Percentiles rank a stretch among this genome's conserved stretches.
These are phyloP conservation scores for Aricia artaxerxes DNA, from an alignment of 2,888 invertebrate species.

Conservation along the genomic window DNA sequence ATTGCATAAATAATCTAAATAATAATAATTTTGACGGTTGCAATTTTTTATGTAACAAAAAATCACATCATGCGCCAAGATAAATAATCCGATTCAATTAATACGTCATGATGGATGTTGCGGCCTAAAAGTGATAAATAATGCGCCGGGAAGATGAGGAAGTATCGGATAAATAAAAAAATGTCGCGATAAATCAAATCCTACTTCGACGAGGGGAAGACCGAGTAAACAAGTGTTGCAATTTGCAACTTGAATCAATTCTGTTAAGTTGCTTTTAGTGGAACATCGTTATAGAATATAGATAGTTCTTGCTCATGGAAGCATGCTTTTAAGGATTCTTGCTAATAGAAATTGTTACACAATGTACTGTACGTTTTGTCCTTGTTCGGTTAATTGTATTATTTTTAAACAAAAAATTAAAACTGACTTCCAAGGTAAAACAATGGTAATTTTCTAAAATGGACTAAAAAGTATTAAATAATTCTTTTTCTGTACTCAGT, in stretches of 20 bases:
- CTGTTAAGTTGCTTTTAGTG: neutral
- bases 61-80: neutral
- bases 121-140: neutral
- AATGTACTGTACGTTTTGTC: no score
- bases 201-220: neutral
- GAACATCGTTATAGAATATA: neutral
- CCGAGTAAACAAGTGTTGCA: neutral
- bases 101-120: neutral
- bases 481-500: no score
- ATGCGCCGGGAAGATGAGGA: neutral
- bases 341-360: no score
- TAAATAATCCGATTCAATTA: slow-evolving; percentile 6
- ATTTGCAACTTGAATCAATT: neutral
- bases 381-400: no score
- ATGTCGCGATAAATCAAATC: neutral
- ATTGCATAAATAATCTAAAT: no score
- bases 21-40: no score
- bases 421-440: no score
- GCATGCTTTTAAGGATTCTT: no score
- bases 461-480: no score
- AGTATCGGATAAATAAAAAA: slow-evolving; percentile 15
- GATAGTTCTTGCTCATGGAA: neutral
- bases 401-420: no score
- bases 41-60: neutral
- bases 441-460: no score